These are phyloP conservation scores for Sycophaga agraensis DNA, from an alignment of 1,140 invertebrate genomes.

Conservation along the genomic window DNA sequence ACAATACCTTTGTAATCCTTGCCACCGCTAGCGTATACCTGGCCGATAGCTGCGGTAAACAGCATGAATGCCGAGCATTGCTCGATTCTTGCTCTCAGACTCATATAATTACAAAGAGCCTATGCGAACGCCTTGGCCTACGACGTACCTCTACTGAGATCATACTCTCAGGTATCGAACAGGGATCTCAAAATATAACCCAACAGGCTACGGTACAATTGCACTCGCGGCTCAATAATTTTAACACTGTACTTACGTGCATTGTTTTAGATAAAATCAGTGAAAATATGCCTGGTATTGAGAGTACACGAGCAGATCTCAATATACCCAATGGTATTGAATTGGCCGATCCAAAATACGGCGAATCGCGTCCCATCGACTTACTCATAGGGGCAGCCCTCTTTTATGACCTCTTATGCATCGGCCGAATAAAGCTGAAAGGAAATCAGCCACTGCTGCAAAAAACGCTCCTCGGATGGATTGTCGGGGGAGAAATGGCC, in stretches of 20 bases:
- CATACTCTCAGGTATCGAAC: background rate
- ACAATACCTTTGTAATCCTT: background rate
- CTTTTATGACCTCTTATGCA: background rate
- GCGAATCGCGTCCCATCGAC: background rate
- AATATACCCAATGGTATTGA: background rate
- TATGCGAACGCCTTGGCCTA: background rate
- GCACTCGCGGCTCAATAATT: background rate
- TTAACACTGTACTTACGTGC: background rate
- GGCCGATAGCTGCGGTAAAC: slow-evolving; percentile 10
- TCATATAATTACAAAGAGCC: background rate
- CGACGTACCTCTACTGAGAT: background rate
- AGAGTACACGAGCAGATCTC: background rate
- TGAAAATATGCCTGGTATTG: background rate
- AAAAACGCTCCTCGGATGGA: background rate
- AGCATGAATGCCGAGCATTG: slow-evolving; percentile 21
- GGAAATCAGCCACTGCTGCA: no score
- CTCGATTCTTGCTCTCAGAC: slow-evolving; percentile 19
- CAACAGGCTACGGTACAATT: background rate
- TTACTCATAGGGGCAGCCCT: background rate
- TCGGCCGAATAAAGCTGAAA: background rate
- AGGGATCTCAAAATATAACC: background rate
- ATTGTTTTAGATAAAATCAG: background rate
- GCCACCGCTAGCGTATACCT: slow-evolving; percentile 19
- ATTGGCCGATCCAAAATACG: background rate
- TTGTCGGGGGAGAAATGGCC: no score